Evolutionary conservation across 1,140 invertebrate genomes (phyloP), one percentile per base, ranked within the genome.

Genomic region (Nomia melanderi): DNA sequence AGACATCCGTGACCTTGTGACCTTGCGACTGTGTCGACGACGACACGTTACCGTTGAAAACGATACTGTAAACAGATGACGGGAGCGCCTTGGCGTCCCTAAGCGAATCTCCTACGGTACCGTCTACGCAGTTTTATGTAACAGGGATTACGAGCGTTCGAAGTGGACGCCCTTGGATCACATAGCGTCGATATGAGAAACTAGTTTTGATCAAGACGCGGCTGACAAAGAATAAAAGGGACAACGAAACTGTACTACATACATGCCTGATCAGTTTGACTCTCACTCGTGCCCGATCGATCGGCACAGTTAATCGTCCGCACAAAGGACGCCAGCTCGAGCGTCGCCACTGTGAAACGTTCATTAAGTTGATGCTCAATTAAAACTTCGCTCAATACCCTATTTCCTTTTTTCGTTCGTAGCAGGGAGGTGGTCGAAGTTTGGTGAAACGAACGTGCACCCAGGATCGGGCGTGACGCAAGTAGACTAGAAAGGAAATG

Each of bases 131-230:
- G 67, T 78, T 84, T 78, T 85, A 87, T 86, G 79, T 83, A 82
- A 81, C 72, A 62, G 72, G 77, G 73, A 84, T 80, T 79, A 74
- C 65, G 62, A 73, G 71, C 74, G 59, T 44, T 62, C 64, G 11
- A 83, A 87, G 78, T 81, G 79, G 85, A 70, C 79, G 79, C 86
- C 87, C 87, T 88, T 88, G 87, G 77, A 85, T 78, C 74, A 83
- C 72, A 85, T 87, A 72, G 64, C 50, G 64, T 57, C 73, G 63
- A 67, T 57, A 72, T 41, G 66, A 84, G 63, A 79, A 87, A 88
- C 81, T 44, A 79, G 85, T 87, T 88, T 86, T 63, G 70, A 65
- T 81, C 57, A 64, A 81, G 72, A 79, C 65, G 71, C 73, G 53
- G 27, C 63, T 67, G 47, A 78, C 39, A 75, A 79, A 77, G 41